Base-by-base conservation (phyloP, 2,888 invertebrate genomes). In the Microchrysa polita region DNA sequence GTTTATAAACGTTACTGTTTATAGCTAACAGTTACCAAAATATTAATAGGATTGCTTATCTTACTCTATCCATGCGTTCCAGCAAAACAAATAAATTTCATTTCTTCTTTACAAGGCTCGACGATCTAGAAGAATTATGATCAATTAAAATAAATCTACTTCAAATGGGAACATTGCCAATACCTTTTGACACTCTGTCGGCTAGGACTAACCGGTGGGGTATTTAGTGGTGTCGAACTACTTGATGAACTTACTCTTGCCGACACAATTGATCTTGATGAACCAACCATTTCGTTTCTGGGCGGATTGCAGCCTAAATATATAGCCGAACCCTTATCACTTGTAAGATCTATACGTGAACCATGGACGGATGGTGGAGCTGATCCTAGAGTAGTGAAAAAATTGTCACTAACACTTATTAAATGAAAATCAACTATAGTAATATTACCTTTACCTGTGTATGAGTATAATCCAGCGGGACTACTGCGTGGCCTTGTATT, bases 391-490 rank as follows among this genome's bases (percentile, higher is more conserved):
- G 12, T 48, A 7, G 7, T 34, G n/a, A 12, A 48, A 48, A n/a
- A 48, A 7, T 10, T 12, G 16, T 10, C 48, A 48, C n/a, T 34
- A 34, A 34, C 27, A n/a, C n/a, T n/a, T n/a, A n/a, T n/a, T n/a
- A 34, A 34, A 34, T 34, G n/a, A n/a, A n/a, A 34, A 34, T 34
- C 27, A 34, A 34, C 7, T n/a, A 34, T 34, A 34, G 27, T 34
- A 34, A n/a, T 34, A 34, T 2, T 18, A 16, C 20, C 61, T 18
- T 20, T 85, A 83, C 90, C 90, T 78, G 92, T 92, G 80, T 92
- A 93, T 78, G 91, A 91, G 81, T 90, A 89, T 74, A 93, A 86
- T n/a, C 93, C 93, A 12, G 92, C 91, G 4, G 93, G 93, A 76
- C 92, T 92, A 67, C 93, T 93, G 78, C 92, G 86, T 1, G 93